Evolutionary conservation across 2,888 invertebrate species (phyloP).

Genomic region (Fragum sueziense): DNA sequence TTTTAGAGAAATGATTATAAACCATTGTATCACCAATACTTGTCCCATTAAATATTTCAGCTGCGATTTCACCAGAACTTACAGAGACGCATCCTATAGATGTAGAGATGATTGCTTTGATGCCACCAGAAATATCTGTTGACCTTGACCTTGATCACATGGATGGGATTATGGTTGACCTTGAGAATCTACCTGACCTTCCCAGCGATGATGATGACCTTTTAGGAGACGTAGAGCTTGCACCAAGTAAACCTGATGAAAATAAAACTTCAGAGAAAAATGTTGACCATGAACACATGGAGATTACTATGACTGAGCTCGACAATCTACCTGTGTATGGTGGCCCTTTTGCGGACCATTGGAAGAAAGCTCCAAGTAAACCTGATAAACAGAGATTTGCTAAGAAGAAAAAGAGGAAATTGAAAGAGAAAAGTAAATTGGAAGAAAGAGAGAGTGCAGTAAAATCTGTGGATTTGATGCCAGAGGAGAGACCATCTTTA

Average conservation of each 20-base stretch:
- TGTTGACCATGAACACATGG: not conserved
- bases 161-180: not conserved
- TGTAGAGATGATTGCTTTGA: conserved; percentile 10
- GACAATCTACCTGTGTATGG: no score
- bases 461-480: not conserved
- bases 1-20: no score
- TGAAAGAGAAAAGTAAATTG: not conserved
- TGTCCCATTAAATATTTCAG: no score
- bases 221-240: not conserved
- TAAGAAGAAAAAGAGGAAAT: not conserved
- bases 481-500: not conserved
- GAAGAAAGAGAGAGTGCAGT: not conserved
- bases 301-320: not conserved
- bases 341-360: not conserved
- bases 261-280: not conserved
- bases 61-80: not conserved
- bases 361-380: not conserved
- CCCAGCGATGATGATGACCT: conserved; percentile 16
- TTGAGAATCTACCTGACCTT: conserved; percentile 3
- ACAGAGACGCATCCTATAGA: not conserved
- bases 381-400: no score
- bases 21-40: no score
- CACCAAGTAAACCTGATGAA: not conserved
- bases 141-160: not conserved
- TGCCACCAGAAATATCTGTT: conserved; percentile 23